Conservation (phyloP, 2,888 invertebrate species). For the Caenorhabditis doughertyi region DNA sequence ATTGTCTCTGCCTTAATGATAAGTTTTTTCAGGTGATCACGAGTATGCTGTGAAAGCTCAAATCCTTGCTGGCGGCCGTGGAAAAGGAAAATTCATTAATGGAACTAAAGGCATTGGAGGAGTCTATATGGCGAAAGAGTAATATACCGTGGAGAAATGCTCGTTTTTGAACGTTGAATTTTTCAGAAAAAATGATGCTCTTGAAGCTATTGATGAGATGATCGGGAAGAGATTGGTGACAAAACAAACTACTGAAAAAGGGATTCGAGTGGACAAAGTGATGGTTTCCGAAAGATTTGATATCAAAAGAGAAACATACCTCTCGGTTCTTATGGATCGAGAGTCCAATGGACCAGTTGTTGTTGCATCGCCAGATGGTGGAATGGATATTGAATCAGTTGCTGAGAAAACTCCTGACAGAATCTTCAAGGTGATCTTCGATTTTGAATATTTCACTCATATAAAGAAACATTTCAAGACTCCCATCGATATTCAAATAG, state of each 20-base stretch:
- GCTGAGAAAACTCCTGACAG: conserved; percentile 94
- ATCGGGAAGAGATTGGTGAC: conserved; percentile 94
- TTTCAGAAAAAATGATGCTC: conserved; percentile 74
- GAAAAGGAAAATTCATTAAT: conserved; percentile 96
- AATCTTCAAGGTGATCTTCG: conserved; percentile 88
- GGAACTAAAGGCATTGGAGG: conserved; percentile 93
- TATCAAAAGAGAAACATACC: conserved; percentile 93
- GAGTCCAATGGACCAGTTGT: conserved; percentile 90
- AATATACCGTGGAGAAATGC: no score
- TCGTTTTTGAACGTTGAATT: no score
- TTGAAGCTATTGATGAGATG: conserved; percentile 86
- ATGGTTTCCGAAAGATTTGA: conserved; percentile 99
- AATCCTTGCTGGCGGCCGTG: conserved; percentile 96
- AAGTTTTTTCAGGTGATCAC: conserved; percentile 87
- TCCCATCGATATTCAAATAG: conserved; percentile 83
- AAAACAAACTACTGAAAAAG: conserved; percentile 95
- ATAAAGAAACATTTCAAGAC: conserved; percentile 83
- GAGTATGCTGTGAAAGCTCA: conserved; percentile 99
- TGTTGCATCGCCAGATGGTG: conserved; percentile 95
- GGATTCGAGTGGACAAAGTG: conserved; percentile 93
- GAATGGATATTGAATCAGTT: conserved; percentile 97
- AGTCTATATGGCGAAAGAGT: conserved; percentile 96
- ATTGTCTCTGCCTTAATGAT: neutral
- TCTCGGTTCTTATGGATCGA: conserved; percentile 97
- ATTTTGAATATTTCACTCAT: neutral